phyloP scores from a whole-genome alignment of 2,888 invertebrate species.

The Phrixothrix hirtus region DNA sequence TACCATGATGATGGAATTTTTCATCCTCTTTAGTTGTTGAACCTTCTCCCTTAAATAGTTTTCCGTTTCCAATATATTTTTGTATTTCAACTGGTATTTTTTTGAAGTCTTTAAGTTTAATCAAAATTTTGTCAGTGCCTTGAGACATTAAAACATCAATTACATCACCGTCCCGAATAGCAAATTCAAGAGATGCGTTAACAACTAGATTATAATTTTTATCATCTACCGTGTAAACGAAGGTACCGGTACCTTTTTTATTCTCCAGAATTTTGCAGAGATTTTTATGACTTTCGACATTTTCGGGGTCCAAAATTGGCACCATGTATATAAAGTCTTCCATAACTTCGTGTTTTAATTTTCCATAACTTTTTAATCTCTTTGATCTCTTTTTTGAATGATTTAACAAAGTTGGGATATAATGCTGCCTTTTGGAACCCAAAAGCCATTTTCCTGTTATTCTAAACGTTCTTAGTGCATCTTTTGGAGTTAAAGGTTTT shows the following conservation, averaged over 20 bases:
- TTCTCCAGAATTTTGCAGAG: constrained; percentile 65
- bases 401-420: constrained; percentile 74
- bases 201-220: constrained; percentile 75
- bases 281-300: constrained; percentile 65
- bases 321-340: constrained; percentile 76
- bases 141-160: constrained; percentile 77
- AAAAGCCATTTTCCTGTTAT: constrained; percentile 78
- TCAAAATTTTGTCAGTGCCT: constrained; percentile 72
- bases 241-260: constrained; percentile 64
- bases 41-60: constrained; percentile 73
- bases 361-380: constrained; percentile 61
- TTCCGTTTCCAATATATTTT: constrained; percentile 31
- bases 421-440: constrained; percentile 76
- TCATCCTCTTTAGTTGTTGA: constrained; percentile 64
- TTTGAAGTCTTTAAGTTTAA: constrained; percentile 73
- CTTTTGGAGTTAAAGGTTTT: constrained; percentile 80
- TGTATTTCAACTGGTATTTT: constrained; percentile 66
- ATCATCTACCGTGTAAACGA: constrained; percentile 76
- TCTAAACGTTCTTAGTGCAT: constrained; percentile 78
- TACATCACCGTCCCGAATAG: constrained; percentile 76
- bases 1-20: constrained; percentile 57
- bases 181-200: constrained; percentile 72
- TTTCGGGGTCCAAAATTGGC: constrained; percentile 69
- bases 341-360: constrained; percentile 67
- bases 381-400: constrained; percentile 53